phyloP scores from a whole-genome alignment of 2,797 vertebrate genomes.

The Fringilla coelebs region DNA sequence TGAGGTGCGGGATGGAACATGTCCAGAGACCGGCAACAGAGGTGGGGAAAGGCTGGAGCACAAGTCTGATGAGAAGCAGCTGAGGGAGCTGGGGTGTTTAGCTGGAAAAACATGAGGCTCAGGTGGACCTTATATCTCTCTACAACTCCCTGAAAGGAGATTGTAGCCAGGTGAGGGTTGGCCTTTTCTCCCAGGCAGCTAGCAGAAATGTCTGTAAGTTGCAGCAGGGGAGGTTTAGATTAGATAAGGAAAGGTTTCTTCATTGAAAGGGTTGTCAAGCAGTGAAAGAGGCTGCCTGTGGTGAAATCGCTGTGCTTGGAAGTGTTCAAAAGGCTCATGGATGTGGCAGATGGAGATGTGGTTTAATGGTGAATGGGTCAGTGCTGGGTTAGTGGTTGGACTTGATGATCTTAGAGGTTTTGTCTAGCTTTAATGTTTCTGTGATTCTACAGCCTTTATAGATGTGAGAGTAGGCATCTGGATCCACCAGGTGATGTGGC shows the following conservation, averaged over 20 bases:
- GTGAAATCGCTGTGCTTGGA: not conserved
- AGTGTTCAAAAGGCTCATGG: not conserved
- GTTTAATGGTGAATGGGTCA: not conserved
- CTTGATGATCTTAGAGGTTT: not conserved
- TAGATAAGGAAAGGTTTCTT: not conserved
- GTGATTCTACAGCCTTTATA: not conserved
- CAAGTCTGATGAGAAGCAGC: no score
- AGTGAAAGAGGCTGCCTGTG: not conserved
- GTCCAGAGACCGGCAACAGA: not conserved
- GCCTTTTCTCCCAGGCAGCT: not conserved
- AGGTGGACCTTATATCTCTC: not conserved
- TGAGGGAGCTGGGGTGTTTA: not conserved
- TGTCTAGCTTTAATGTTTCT: not conserved
- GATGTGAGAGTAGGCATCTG: not conserved
- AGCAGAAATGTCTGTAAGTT: not conserved
- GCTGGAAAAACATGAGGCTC: not conserved
- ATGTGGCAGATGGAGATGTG: not conserved
- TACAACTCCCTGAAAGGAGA: not conserved
- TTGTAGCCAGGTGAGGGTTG: fast-evolving
- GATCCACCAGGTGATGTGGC: not conserved
- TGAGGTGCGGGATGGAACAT: not conserved
- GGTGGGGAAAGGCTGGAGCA: not conserved
- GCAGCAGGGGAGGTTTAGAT: not conserved
- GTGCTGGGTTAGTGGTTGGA: not conserved
- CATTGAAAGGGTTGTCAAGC: not conserved